Base-by-base conservation (phyloP, 2,888 invertebrate genomes). In the Thymelicus lineola region DNA sequence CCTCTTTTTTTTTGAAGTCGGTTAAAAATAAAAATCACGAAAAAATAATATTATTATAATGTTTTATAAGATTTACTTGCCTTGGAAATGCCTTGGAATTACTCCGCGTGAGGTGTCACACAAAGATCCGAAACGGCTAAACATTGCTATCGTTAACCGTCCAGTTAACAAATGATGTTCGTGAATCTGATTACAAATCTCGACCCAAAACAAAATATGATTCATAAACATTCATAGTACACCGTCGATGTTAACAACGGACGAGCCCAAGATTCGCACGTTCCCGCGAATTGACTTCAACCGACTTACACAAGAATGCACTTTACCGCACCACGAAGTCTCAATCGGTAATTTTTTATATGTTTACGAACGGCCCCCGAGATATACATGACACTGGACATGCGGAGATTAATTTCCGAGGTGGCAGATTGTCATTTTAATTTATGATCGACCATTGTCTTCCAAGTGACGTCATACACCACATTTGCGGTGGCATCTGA, bases 371-470 rank as follows among this genome's bases (percentile, higher is more conserved):
- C 82, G 83, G 80, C 80, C 83, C 36, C 80, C 79, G 78, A 82
- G 84, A 86, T 86, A 86, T 87, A 89, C 87, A 87, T 79, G 90
- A 88, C 86, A 86, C 83, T 79, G 79, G 86, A 90, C 90, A 87
- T 86, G 82, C 79, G 75, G 83, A 92, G 90, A 93, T 93, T 93
- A 92, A 93, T 93, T 88, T 88, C 86, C 87, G 84, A 91, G 88
- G 89, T 89, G 89, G 87, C 89, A 87, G 86, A 89, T 87, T 91
- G 91, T 90, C 91, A 91, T 86, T 84, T 84, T 90, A 86, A 93
- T 92, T 91, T 90, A 93, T 91, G 88, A 89, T 89, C 87, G 79
- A 76, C 89, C 90, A 91, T 93, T 93, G 92, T 92, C 85, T 90
- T 86, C 77, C 83, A 80, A 80, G 79, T 92, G 92, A 91, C 90